phyloP scores from a whole-genome alignment of 2,888 invertebrate genomes.

The Drosophila quinaria region DNA sequence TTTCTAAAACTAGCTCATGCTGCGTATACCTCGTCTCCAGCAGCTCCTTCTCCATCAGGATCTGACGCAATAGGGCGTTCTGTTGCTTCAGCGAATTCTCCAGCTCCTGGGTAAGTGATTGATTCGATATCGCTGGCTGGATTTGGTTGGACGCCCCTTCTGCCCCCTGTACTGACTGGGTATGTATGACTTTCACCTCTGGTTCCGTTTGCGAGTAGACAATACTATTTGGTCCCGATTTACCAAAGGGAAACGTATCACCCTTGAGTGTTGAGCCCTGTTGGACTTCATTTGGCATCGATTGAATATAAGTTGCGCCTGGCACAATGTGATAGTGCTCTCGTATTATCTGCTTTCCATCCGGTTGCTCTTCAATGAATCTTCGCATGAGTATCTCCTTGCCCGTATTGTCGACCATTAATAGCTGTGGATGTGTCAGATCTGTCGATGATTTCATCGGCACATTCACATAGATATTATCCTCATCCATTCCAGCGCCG shows the following conservation, averaged over 20 bases:
- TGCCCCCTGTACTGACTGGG: slow-evolving; percentile 83
- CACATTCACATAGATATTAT: slow-evolving; percentile 88
- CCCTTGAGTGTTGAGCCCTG: slow-evolving; percentile 80
- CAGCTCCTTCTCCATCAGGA: slow-evolving; percentile 90
- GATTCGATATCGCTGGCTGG: slow-evolving; percentile 84
- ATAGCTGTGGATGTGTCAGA: slow-evolving; percentile 88
- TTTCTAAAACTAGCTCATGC: slow-evolving; percentile 89
- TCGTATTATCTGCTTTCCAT: slow-evolving; percentile 88
- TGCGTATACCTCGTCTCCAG: slow-evolving; percentile 87
- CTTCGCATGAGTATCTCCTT: slow-evolving; percentile 94
- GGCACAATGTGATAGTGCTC: slow-evolving; percentile 86
- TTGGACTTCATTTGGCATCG: slow-evolving; percentile 85
- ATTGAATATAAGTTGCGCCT: slow-evolving; percentile 83
- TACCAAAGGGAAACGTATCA: slow-evolving; percentile 81
- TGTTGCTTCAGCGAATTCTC: slow-evolving; percentile 91
- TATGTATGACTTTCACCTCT: slow-evolving; percentile 86
- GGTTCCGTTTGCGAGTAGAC: slow-evolving; percentile 87
- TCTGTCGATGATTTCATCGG: slow-evolving; percentile 87
- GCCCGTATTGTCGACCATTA: slow-evolving; percentile 91
- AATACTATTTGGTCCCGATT: slow-evolving; percentile 84
- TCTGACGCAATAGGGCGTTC: slow-evolving; percentile 91
- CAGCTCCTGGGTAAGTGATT: slow-evolving; percentile 89
- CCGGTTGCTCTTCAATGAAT: slow-evolving; percentile 93
- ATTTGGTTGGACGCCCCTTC: slow-evolving; percentile 80
- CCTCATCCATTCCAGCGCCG: slow-evolving; percentile 86